Percentiles rank a stretch among this genome's conserved stretches.
phyloP scores from a whole-genome alignment of 1,140 invertebrate species.

The Magallana ariakensis region DNA sequence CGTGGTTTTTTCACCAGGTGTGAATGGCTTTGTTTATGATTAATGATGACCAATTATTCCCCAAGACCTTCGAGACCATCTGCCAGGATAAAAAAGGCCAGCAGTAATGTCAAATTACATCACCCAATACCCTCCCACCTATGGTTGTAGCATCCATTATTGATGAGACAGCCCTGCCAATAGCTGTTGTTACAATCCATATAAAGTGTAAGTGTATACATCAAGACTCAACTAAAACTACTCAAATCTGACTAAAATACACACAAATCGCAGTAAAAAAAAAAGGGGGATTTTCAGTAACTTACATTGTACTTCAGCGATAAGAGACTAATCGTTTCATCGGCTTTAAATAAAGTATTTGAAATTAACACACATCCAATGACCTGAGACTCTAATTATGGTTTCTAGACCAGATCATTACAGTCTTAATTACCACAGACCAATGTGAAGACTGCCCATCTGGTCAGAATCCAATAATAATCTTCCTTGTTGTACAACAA shows the following conservation, averaged over 20 bases:
- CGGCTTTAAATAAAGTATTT: background rate
- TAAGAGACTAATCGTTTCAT: background rate
- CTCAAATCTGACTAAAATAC: background rate
- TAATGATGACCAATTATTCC: slow-evolving; percentile 1
- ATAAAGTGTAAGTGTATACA: background rate
- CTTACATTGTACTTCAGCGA: background rate
- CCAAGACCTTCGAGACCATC: background rate
- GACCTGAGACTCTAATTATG: too few relatives aligned
- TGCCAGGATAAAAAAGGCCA: background rate
- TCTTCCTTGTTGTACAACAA: too few relatives aligned
- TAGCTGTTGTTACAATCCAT: background rate
- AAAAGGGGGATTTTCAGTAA: background rate
- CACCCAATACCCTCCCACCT: background rate
- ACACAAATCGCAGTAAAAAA: background rate
- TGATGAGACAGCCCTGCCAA: background rate
- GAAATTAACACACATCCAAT: background rate
- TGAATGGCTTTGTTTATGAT: background rate
- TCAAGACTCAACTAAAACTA: background rate
- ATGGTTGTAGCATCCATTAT: background rate
- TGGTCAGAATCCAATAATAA: too few relatives aligned
- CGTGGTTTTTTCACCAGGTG: background rate
- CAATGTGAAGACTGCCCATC: too few relatives aligned
- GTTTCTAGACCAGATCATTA: too few relatives aligned
- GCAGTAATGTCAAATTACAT: background rate
- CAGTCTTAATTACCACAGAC: too few relatives aligned